Percentiles rank a stretch among this genome's conserved stretches.
phyloP scores from a whole-genome alignment of 2,113 vertebrate species.

The Monopterus albus region DNA sequence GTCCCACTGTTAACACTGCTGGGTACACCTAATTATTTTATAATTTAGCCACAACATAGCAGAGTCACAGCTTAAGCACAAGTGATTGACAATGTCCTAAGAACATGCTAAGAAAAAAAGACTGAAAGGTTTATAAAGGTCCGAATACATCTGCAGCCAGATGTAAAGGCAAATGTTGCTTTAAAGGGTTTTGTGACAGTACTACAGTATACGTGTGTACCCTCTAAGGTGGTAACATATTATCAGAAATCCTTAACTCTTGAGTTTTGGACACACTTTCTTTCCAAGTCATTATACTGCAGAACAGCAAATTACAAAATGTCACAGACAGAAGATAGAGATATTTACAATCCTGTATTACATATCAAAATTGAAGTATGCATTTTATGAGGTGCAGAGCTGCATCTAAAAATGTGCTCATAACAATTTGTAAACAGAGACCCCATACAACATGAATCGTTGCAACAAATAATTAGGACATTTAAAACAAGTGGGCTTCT shows the following conservation, averaged over 20 bases:
- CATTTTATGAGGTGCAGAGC: not conserved
- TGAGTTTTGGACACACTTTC: not conserved
- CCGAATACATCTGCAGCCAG: not conserved
- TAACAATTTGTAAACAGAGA: no score
- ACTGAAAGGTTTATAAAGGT: not conserved
- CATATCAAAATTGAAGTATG: not conserved
- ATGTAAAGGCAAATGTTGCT: not conserved
- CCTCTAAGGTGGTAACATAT: not conserved
- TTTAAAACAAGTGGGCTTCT: no score
- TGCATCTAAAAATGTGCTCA: slow-evolving; percentile 3
- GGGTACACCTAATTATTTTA: slow-evolving; percentile 21
- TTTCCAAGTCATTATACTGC: not conserved
- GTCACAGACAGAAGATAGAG: not conserved
- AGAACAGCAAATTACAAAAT: slow-evolving; percentile 19
- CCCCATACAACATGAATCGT: no score
- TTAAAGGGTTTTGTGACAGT: not conserved
- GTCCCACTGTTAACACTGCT: slow-evolving; percentile 7
- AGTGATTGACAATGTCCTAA: not conserved
- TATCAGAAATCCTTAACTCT: slow-evolving; percentile 6
- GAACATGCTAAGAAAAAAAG: not conserved
- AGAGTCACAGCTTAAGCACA: not conserved
- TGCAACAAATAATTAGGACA: no score
- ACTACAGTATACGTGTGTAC: slow-evolving; percentile 5
- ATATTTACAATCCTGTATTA: not conserved
- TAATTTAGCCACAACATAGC: slow-evolving; percentile 2